These are phyloP conservation scores for Pungitius pungitius DNA, from an alignment of 2,113 vertebrate species.

Conservation along the genomic window DNA sequence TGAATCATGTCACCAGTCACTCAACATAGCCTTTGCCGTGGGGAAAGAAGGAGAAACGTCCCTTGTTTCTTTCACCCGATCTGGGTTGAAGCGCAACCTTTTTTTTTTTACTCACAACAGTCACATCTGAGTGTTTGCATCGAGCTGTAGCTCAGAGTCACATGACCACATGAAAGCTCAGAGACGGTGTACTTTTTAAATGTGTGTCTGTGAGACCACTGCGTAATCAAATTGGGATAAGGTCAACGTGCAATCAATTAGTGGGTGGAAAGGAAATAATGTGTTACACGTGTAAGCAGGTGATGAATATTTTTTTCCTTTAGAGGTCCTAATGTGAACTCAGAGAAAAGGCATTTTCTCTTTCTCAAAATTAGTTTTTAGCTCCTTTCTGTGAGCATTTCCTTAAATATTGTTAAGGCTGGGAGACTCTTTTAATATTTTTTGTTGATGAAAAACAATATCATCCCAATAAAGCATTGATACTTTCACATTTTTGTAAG, in stretches of 20 bases:
- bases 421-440: neutral
- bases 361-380: neutral
- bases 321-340: neutral
- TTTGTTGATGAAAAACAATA: neutral
- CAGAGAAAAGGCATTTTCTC: neutral
- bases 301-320: neutral
- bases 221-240: slow-evolving; percentile 21
- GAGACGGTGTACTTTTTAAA: neutral
- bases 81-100: neutral
- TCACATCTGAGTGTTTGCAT: slow-evolving; percentile 8
- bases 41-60: neutral
- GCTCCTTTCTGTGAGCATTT: neutral
- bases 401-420: neutral
- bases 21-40: neutral
- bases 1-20: slow-evolving; percentile 4
- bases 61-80: neutral
- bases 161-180: slow-evolving; percentile 15
- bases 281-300: neutral
- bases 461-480: neutral
- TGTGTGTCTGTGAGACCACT: slow-evolving; percentile 4
- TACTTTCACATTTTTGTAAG: neutral
- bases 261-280: neutral
- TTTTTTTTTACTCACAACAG: neutral
- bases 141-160: slow-evolving; percentile 5
- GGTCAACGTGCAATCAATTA: neutral